phyloP scores from a whole-genome alignment of 1,140 invertebrate species.

The Plodia interpunctella region DNA sequence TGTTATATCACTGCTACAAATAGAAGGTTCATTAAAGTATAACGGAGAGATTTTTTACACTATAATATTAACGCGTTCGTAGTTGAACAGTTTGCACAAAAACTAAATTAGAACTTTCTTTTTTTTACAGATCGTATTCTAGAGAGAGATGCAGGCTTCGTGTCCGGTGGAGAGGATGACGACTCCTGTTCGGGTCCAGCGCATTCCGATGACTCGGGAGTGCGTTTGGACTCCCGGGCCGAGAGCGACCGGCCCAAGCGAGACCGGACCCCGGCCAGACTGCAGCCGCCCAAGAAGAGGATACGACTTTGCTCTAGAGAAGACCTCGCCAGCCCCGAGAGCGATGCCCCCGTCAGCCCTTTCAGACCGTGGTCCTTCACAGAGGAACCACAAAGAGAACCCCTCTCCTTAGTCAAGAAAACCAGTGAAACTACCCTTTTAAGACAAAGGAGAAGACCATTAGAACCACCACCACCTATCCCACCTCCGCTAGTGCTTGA shows the following conservation, averaged over 20 bases:
- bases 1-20: not conserved
- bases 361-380: conserved; percentile 68
- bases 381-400: conserved; percentile 69
- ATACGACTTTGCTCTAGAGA: conserved; percentile 76
- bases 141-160: conserved; percentile 84
- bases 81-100: not conserved
- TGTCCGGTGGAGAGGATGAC: conserved; percentile 83
- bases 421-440: conserved; percentile 49
- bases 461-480: conserved; percentile 40
- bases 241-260: conserved; percentile 82
- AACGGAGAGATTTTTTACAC: not conserved
- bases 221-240: conserved; percentile 78
- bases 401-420: conserved; percentile 56
- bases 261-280: conserved; percentile 84
- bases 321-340: conserved; percentile 52
- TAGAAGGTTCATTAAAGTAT: not conserved
- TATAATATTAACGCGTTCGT: too few relatives aligned
- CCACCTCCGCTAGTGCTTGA: conserved; percentile 36
- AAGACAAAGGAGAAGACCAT: conserved; percentile 52
- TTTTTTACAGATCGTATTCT: conserved; percentile 72
- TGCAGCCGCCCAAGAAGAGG: conserved; percentile 83
- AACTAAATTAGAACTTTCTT: conserved; percentile 13
- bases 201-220: conserved; percentile 85
- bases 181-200: conserved; percentile 81
- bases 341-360: conserved; percentile 53